Percentiles rank a stretch among this genome's conserved stretches.
These are phyloP conservation scores for Leuciscus idus DNA, from an alignment of 2,113 vertebrate species.

Conservation along the genomic window DNA sequence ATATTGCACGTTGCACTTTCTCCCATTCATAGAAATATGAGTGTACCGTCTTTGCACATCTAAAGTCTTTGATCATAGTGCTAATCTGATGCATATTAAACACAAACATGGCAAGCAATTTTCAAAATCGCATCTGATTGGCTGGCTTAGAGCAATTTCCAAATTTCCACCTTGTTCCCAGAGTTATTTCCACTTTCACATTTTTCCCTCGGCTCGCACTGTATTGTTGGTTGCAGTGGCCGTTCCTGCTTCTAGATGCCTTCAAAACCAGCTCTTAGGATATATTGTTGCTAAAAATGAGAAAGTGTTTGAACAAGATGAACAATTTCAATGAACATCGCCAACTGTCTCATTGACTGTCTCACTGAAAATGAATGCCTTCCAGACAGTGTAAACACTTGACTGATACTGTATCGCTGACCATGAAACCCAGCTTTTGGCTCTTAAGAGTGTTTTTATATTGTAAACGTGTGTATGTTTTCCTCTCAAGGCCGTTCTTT, in stretches of 20 bases:
- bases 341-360: neutral
- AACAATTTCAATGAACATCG: neutral
- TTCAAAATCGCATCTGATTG: neutral
- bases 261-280: neutral
- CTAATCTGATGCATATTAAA: neutral
- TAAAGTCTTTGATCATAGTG: no score
- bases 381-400: conserved; percentile 4
- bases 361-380: neutral
- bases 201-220: neutral
- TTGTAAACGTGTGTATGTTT: conserved; percentile 13
- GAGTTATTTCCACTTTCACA: neutral
- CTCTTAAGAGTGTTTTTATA: neutral
- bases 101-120: neutral
- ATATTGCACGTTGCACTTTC: no score
- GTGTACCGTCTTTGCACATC: no score
- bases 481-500: conserved; percentile 65
- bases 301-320: neutral
- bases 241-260: neutral
- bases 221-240: neutral
- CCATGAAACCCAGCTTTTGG: neutral
- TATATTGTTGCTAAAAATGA: neutral
- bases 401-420: neutral
- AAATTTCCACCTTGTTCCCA: neutral
- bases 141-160: neutral
- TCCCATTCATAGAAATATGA: no score